These are phyloP conservation scores for Campylorhamphus procurvoides DNA, from an alignment of 2,113 vertebrate genomes.

Conservation along the genomic window DNA sequence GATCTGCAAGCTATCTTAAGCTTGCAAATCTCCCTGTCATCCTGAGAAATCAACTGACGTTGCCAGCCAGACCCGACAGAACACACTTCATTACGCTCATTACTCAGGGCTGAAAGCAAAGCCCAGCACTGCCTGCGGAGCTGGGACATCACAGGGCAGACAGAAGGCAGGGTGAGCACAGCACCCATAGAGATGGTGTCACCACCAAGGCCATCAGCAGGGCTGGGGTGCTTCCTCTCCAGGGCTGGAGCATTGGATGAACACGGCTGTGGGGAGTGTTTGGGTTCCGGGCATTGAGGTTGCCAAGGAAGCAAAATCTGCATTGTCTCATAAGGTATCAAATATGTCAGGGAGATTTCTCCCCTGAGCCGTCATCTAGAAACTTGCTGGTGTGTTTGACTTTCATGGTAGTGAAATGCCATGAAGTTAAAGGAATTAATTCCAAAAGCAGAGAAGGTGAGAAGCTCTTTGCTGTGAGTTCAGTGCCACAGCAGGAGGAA, in stretches of 20 bases:
- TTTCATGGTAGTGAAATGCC: not conserved
- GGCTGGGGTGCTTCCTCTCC: not conserved
- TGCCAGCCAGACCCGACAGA: not conserved
- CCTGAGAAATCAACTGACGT: not conserved
- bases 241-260: not conserved
- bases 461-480: not conserved
- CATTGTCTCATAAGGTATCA: not conserved
- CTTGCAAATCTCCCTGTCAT: constrained; percentile 9
- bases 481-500: not conserved
- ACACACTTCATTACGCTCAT: not conserved
- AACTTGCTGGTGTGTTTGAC: not conserved
- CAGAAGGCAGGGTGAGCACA: rapidly evolving
- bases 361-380: not conserved
- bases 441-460: not conserved
- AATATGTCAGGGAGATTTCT: not conserved
- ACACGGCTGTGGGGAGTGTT: rapidly evolving
- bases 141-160: not conserved
- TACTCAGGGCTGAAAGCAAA: not conserved
- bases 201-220: not conserved
- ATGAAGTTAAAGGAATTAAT: not conserved
- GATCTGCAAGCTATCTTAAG: not conserved
- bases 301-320: constrained; percentile 29
- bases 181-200: rapidly evolving
- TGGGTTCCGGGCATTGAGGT: not conserved
- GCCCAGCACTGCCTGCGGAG: not conserved